Evolutionary conservation across 2,797 vertebrate genomes (phyloP).

Genomic region (Enteromius paludinosus): DNA sequence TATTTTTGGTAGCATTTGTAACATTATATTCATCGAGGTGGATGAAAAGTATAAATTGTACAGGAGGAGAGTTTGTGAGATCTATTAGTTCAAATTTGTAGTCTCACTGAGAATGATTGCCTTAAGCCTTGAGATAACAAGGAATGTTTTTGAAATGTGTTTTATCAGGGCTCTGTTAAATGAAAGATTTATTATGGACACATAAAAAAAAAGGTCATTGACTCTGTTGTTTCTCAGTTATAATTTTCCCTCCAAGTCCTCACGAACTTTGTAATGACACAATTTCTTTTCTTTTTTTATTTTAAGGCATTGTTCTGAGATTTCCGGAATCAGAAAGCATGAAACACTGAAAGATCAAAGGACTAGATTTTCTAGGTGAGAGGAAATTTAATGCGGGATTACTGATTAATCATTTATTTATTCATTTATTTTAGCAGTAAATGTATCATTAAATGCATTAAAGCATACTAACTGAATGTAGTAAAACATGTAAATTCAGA

Average conservation of each 20-base stretch:
- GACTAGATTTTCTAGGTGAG: not conserved
- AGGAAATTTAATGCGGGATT: not conserved
- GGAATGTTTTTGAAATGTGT: not conserved
- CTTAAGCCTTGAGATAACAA: conserved; percentile 13
- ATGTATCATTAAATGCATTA: not conserved
- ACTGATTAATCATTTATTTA: not conserved
- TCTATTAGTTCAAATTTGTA: conserved; percentile 16
- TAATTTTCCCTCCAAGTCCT: not conserved
- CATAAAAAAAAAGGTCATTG: conserved; percentile 12
- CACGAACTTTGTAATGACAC: not conserved
- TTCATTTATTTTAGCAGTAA: not conserved
- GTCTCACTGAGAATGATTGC: not conserved
- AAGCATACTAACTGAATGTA: too few species aligned
- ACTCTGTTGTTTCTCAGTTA: not conserved
- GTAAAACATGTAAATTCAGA: not conserved
- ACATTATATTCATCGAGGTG: not conserved
- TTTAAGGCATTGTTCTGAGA: not conserved
- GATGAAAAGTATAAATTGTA: not conserved
- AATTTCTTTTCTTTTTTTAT: not conserved
- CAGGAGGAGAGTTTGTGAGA: not conserved
- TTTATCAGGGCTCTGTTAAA: conserved; percentile 20
- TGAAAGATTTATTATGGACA: conserved; percentile 15
- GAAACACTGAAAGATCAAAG: not conserved
- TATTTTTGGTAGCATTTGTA: conserved; percentile 3
- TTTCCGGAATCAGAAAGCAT: not conserved